Evolutionary conservation across 2,888 invertebrate species (phyloP).

Genomic region (Hirtodrosophila duncani): DNA sequence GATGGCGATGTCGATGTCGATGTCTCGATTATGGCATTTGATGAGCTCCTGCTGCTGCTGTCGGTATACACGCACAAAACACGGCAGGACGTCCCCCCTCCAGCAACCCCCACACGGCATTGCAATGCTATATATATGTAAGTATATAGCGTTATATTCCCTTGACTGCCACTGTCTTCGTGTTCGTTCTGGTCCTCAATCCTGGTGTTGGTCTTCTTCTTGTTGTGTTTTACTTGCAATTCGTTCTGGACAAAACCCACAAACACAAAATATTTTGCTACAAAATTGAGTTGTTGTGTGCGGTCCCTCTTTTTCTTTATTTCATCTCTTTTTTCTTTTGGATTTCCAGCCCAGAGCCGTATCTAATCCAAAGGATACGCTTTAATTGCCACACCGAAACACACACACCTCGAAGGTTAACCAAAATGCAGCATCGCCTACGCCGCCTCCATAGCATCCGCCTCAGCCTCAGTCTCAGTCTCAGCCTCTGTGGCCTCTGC

Average conservation of each 20-base stretch:
- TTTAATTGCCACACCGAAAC: constrained; percentile 58
- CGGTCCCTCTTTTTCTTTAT: constrained; percentile 29
- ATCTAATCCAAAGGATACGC: constrained; percentile 68
- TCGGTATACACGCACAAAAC: constrained; percentile 69
- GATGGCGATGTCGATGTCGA: constrained; percentile 8
- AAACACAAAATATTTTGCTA: constrained; percentile 75
- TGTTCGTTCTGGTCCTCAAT: constrained; percentile 17
- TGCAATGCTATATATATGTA: not conserved
- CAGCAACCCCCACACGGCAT: constrained; percentile 24
- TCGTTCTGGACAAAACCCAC: constrained; percentile 73
- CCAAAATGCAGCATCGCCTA: constrained; percentile 10
- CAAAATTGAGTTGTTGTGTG: constrained; percentile 66
- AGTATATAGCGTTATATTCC: constrained; percentile 1
- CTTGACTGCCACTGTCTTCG: constrained; percentile 17
- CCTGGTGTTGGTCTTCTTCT: no score
- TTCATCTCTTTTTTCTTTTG: constrained; percentile 45
- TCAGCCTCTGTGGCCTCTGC: no score
- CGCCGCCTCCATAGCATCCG: no score
- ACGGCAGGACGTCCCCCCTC: constrained; percentile 53
- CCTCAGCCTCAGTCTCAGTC: no score
- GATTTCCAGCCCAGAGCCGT: constrained; percentile 63
- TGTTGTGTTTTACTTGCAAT: constrained; percentile 60
- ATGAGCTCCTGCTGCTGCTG: constrained; percentile 76
- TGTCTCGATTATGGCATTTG: constrained; percentile 72
- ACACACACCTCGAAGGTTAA: constrained; percentile 42